Evolutionary conservation across 1,140 invertebrate genomes (phyloP).

Genomic region (Camponotus floridanus): DNA sequence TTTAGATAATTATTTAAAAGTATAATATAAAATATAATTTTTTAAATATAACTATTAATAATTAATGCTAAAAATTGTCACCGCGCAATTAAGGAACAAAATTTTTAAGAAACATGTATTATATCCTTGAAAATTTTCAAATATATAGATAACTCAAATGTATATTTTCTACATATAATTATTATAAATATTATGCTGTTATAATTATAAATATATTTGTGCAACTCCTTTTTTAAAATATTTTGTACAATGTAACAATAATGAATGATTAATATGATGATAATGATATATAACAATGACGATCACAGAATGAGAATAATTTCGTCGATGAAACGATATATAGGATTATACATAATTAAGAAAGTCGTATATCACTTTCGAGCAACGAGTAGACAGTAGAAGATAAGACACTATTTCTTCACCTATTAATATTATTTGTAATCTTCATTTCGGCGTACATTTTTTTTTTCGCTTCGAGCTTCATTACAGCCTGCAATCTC

Average conservation of each 20-base stretch:
- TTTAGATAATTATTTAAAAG: no score
- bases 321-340: not conserved
- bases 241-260: not conserved
- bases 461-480: slow-evolving; percentile 77
- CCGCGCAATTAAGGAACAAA: slow-evolving; percentile 1
- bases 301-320: slow-evolving; percentile 7
- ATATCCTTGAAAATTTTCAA: not conserved
- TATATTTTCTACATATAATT: not conserved
- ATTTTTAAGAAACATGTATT: not conserved
- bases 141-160: not conserved
- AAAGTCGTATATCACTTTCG: slow-evolving; percentile 2
- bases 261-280: not conserved
- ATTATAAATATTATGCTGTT: slow-evolving; percentile 2
- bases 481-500: slow-evolving; percentile 79
- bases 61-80: not conserved
- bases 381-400: not conserved
- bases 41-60: not conserved
- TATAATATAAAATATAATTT: not conserved
- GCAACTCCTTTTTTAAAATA: not conserved
- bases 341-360: not conserved
- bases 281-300: not conserved
- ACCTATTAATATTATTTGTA: slow-evolving; percentile 62
- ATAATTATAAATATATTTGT: slow-evolving; percentile 57
- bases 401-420: slow-evolving; percentile 22
- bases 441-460: not conserved